Conservation (phyloP, 2,797 vertebrate species). For the Peromyscus melanophrys region DNA sequence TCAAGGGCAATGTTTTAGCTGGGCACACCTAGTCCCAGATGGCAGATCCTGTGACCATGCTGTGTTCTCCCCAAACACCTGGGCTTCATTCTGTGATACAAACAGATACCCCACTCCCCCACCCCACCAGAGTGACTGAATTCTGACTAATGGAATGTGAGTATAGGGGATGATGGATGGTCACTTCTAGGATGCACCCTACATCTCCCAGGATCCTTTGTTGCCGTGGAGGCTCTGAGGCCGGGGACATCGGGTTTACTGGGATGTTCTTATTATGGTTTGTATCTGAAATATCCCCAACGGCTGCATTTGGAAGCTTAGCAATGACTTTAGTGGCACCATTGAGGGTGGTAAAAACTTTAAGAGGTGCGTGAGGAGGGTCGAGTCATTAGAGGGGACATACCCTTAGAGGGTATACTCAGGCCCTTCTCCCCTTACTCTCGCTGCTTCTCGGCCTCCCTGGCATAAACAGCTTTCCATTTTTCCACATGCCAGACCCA, state of each 20-base stretch:
- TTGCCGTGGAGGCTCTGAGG: not conserved
- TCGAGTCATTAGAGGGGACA: not conserved
- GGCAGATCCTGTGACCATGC: not conserved
- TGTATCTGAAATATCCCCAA: not conserved
- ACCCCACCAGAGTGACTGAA: not conserved
- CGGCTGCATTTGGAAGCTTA: not conserved
- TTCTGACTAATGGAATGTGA: not conserved
- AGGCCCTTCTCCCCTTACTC: not conserved
- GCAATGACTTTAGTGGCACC: not conserved
- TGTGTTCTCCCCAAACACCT: not conserved
- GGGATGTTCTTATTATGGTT: not conserved
- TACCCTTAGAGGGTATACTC: not conserved
- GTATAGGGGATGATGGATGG: not conserved
- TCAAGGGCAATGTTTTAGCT: not conserved
- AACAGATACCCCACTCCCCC: too few relatives aligned
- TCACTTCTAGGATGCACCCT: not conserved
- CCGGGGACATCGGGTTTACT: not conserved
- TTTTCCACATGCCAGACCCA: not conserved
- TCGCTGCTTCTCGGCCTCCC: not conserved
- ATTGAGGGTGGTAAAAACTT: not conserved
- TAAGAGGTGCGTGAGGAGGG: not conserved
- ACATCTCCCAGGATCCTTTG: not conserved
- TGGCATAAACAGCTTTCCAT: not conserved
- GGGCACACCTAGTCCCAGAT: not conserved
- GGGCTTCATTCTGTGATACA: not conserved